phyloP scores from a whole-genome alignment of 2,113 vertebrate genomes.

The Tetraodon nigroviridis region DNA sequence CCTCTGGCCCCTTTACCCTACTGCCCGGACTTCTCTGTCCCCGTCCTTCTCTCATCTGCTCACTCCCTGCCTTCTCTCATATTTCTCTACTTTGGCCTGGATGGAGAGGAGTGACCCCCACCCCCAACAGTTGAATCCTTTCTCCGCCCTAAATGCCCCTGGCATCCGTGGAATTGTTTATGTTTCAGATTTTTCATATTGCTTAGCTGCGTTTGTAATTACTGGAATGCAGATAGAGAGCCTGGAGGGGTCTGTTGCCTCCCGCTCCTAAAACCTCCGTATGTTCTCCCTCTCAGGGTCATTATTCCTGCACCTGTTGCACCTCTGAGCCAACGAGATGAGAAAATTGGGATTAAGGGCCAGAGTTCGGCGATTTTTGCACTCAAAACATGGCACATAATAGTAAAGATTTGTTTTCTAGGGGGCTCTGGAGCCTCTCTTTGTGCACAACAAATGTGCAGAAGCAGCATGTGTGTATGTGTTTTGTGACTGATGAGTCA shows the following conservation, averaged over 20 bases:
- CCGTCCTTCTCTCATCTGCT: constrained; percentile 50
- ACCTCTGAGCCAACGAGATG: constrained; percentile 30
- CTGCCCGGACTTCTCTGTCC: constrained; percentile 36
- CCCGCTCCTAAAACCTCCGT: constrained; percentile 2
- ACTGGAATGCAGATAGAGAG: constrained; percentile 56
- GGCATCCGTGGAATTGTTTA: constrained; percentile 65
- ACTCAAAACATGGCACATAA: constrained; percentile 13
- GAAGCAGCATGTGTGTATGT: constrained; percentile 20
- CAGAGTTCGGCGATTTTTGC: constrained; percentile 12
- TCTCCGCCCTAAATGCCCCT: constrained; percentile 6
- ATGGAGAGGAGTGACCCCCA: constrained; percentile 12
- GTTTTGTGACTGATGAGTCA: constrained; percentile 51
- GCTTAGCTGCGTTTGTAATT: constrained; percentile 59
- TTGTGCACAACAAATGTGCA: constrained; percentile 20
- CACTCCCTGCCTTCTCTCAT: constrained; percentile 47
- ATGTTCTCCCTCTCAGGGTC: constrained; percentile 18
- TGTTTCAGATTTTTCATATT: constrained; percentile 61
- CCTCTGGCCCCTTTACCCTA: constrained; percentile 32
- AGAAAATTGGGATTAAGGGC: constrained; percentile 14
- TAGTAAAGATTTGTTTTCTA: constrained; percentile 16
- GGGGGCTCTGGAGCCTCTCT: constrained; percentile 3
- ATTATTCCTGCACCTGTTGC: constrained; percentile 55
- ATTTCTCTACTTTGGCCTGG: constrained; percentile 47
- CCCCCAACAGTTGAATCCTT: neutral
- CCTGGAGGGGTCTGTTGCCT: constrained; percentile 22